These are phyloP conservation scores for Tragulus kanchil DNA, from an alignment of 2,113 vertebrate species.

Conservation along the genomic window DNA sequence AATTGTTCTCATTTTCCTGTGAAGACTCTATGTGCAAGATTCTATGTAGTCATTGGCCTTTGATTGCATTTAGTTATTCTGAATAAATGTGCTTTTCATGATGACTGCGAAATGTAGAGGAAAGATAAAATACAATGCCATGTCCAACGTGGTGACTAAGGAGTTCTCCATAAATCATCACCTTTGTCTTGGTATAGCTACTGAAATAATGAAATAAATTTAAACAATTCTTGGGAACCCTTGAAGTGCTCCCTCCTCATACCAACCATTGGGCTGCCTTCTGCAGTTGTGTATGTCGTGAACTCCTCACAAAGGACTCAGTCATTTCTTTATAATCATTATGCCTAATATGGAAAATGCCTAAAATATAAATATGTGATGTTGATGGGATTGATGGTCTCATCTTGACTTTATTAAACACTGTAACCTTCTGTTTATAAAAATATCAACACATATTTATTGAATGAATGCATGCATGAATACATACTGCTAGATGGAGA, in stretches of 20 bases:
- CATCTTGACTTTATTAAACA: not conserved
- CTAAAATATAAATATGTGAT: not conserved
- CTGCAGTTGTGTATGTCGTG: not conserved
- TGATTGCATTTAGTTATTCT: not conserved
- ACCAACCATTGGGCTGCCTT: not conserved
- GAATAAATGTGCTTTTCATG: not conserved
- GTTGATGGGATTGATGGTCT: not conserved
- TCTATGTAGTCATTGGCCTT: not conserved
- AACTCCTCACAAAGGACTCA: not conserved
- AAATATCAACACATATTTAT: not conserved
- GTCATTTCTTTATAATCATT: not conserved
- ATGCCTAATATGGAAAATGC: not conserved
- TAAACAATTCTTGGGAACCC: not conserved
- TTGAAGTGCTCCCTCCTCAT: not conserved
- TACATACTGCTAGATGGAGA: not conserved
- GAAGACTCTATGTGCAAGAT: not conserved
- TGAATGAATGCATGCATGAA: not conserved
- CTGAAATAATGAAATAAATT: not conserved
- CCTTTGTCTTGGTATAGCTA: not conserved
- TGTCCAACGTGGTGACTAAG: not conserved
- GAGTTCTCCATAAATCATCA: not conserved
- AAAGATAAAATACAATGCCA: not conserved
- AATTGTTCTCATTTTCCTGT: not conserved
- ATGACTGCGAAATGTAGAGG: not conserved
- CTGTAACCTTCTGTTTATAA: not conserved